Base-by-base conservation (phyloP, 2,113 vertebrate species). In the Cyanocitta stelleri region DNA sequence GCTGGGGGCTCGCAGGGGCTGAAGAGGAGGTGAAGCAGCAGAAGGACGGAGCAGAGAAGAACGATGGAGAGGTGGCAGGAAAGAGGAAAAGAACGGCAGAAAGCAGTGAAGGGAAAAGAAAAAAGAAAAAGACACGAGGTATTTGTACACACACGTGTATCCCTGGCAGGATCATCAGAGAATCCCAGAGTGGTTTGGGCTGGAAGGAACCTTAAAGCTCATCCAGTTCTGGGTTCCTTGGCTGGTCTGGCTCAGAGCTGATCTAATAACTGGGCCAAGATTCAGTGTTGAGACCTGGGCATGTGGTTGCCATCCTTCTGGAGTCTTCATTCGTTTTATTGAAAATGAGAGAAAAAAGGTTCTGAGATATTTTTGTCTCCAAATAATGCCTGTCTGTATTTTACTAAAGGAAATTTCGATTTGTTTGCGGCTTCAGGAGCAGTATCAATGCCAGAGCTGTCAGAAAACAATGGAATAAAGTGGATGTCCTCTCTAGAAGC, bases 401-500 rank as follows among this genome's bases (percentile, higher is more conserved):
- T 76, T 62, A 18, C 52, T 89, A 5, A 67, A 6, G 15, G n/a
- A 46, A 62, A 27, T 16, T 19, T 30, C 3, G 8, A 6, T 37
- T 73, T 83, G 19, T 56, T 83, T 58, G 9, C 10, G 59, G 82
- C 16, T 93, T 92, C 69, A 97, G 97, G 85, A 78, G 56, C 69
- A 74, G 52, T 3, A 20, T 73, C 85, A 7, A 2, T 77, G 49
- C 74, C 30, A 19, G 84, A 91, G n/a, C 64, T 91, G 89, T 72
- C 52, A 10, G 97, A 96, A 81, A 77, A 37, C 43, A 73, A 58
- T 10, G 98, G 97, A 16, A 98, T 99, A 95, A 98, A 97, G 56
- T 99, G 99, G 99, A 99, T 98, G 33, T 99, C 99, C 22, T 98
- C 98, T 29, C 59, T 98, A 90, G 98, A 98, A 93, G 97, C 93